These are phyloP conservation scores for Acrocephalus arundinaceus DNA, from an alignment of 2,113 vertebrate species.

Conservation along the genomic window DNA sequence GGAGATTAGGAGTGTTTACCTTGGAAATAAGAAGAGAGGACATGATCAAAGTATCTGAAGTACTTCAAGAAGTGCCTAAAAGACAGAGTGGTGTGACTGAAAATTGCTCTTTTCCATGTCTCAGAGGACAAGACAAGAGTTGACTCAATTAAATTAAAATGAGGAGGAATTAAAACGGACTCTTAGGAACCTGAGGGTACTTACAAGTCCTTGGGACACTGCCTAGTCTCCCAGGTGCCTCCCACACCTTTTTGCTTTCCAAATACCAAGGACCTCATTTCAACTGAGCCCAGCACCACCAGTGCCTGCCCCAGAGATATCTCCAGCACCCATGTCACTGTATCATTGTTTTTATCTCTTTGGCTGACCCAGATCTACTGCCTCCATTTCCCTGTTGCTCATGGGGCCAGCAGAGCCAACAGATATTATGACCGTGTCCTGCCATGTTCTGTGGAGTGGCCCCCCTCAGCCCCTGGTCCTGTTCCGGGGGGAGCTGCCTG, in stretches of 20 bases:
- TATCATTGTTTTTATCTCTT: not conserved
- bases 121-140: not conserved
- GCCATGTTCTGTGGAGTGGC: not conserved
- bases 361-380: not conserved
- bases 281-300: not conserved
- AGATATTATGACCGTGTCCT: not conserved
- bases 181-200: not conserved
- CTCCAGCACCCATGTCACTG: accelerated
- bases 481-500: not conserved
- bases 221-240: not conserved
- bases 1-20: conserved; percentile 6
- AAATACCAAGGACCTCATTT: not conserved
- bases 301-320: not conserved
- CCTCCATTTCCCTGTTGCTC: not conserved
- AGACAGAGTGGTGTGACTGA: not conserved
- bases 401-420: accelerated
- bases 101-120: not conserved
- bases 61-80: not conserved
- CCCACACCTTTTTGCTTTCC: not conserved
- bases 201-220: not conserved
- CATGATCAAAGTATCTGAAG: not conserved
- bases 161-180: not conserved
- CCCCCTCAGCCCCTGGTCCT: not conserved
- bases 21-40: not conserved
- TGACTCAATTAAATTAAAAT: not conserved